A percentile compares a stretch with the other conserved stretches of the same genome.
Evolutionary conservation across 2,797 vertebrate species (phyloP).

Genomic region (Falco berigora): DNA sequence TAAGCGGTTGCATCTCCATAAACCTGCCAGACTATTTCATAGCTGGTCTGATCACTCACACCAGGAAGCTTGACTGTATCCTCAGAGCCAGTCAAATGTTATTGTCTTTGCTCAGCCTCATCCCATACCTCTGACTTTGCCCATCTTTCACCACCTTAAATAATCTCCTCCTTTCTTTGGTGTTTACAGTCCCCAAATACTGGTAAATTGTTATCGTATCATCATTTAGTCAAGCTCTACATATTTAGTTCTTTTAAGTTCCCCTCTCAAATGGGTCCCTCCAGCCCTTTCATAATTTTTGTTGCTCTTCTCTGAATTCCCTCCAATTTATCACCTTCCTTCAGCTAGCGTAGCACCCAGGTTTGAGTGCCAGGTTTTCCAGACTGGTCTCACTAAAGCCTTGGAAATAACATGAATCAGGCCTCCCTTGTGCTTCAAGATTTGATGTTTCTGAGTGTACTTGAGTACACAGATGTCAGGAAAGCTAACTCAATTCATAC

Average conservation of each 20-base stretch:
- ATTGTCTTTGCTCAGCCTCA: not conserved
- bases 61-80: not conserved
- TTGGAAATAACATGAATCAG: not conserved
- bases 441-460: not conserved
- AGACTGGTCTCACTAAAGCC: not conserved
- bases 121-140: not conserved
- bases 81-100: not conserved
- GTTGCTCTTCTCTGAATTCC: slow-evolving; percentile 19
- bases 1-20: not conserved
- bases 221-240: slow-evolving; percentile 14
- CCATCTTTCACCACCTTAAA: not conserved
- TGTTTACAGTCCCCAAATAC: slow-evolving; percentile 17
- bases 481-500: not conserved
- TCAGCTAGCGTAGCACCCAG: not conserved
- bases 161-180: not conserved
- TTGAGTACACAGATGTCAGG: not conserved
- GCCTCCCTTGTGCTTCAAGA: not conserved
- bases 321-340: slow-evolving; percentile 27
- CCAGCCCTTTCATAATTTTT: slow-evolving; percentile 8
- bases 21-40: not conserved
- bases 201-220: not conserved
- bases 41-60: not conserved
- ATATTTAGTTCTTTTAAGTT: slow-evolving; percentile 41
- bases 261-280: slow-evolving; percentile 19
- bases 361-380: not conserved